Base-by-base conservation (phyloP, 2,797 vertebrate species). In the Sciurus vulgaris region DNA sequence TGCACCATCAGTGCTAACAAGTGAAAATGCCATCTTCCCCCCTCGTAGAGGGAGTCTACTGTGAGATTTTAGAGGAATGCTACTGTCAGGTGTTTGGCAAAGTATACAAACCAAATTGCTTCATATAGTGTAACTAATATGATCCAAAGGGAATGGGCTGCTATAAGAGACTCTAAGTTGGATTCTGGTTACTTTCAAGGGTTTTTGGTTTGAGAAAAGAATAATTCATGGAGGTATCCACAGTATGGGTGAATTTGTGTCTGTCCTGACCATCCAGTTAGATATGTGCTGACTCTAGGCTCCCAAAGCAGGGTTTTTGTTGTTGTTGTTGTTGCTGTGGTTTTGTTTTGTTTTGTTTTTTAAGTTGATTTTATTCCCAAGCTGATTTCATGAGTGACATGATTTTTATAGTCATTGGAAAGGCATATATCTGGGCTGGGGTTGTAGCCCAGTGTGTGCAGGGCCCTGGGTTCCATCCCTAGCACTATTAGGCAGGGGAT, bases 391-490 rank as follows among this genome's bases (percentile, higher is more conserved):
- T 17, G 69, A 78, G 26, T 91, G 51, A 56, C 24, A 14, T 70
- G 54, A 84, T 79, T 65, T 69, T 69, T 89, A 13, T 26, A 77
- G 56, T 90, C 89, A 92, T 44, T 86, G 54, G 44, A 83, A 94
- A 91, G 47, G 44, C 12, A 3, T 33, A 3, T 63, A 51, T 96
- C 49, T 94, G 65, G 6, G 33, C 15, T 67, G 65, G 65, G 33
- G 65, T 7, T n/a, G 33, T n/a, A 67, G 65, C 5, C 33, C 12
- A n/a, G 65, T 67, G 65, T n/a, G 15, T 67, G 8, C 33, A n/a
- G 15, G 65, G 30, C 65, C 65, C 33, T 67, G 30, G 33, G 65
- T 67, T 67, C 15, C 33, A 67, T 67, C 33, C 65, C 14, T 67
- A 67, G 33, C 33, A 67, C 65, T n/a, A 67, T 26, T 26, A 2